Percentiles rank a stretch among this genome's conserved stretches.
Conservation (phyloP, 2,113 vertebrate species). For the Ascaphus truei region DNA sequence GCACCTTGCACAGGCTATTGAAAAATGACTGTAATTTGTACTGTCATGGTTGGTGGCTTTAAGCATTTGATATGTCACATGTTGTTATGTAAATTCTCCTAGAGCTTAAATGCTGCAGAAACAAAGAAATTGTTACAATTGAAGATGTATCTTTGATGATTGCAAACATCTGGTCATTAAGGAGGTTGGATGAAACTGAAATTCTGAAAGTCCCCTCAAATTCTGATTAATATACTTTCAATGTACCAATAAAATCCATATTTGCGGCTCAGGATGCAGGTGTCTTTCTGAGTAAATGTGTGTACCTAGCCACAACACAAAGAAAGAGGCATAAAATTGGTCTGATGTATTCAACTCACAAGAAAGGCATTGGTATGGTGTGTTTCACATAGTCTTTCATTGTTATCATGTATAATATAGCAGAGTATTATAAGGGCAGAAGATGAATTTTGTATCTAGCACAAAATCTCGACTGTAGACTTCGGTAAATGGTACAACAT, state of each 20-base stretch:
- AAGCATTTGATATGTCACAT: constrained; percentile 65
- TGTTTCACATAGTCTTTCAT: neutral
- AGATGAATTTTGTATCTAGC: neutral
- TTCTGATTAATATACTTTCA: constrained; percentile 28
- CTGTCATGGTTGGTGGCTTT: constrained; percentile 71
- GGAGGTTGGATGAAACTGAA: constrained; percentile 62
- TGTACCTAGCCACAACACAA: neutral
- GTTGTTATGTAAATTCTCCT: constrained; percentile 71
- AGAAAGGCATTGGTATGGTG: no score
- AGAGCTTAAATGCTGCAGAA: constrained; percentile 57
- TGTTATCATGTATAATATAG: neutral
- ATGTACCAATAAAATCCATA: constrained; percentile 4
- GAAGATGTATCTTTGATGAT: constrained; percentile 58
- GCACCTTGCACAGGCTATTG: constrained; percentile 65
- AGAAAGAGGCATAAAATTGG: neutral
- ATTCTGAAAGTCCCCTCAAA: constrained; percentile 7
- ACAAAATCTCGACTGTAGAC: no score
- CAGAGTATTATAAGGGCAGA: neutral
- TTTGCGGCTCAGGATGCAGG: neutral
- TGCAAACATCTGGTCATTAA: constrained; percentile 68
- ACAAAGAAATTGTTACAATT: constrained; percentile 51
- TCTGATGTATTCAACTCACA: neutral
- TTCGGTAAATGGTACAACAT: no score
- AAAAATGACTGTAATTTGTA: constrained; percentile 76
- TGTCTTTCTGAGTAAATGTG: neutral